phyloP scores from a whole-genome alignment of 64 coral and sea anemone genomes.

The Porites australiensis region DNA sequence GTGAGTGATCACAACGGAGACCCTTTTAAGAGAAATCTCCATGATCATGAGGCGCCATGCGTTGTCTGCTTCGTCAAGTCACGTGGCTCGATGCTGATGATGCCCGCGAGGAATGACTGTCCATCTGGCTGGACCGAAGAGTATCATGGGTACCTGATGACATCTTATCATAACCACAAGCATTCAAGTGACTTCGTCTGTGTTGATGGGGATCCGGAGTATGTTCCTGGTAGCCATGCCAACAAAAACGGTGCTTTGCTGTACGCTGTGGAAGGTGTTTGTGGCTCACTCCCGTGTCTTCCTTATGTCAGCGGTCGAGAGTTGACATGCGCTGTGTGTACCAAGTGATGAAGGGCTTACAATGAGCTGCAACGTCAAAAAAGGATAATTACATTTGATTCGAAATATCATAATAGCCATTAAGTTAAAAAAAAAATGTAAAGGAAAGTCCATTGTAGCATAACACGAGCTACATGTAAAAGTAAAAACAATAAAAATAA shows the following conservation, averaged over 20 bases:
- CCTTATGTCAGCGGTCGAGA: slow-evolving; percentile 13
- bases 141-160: slow-evolving; percentile 61
- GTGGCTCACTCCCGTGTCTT: slow-evolving; percentile 36
- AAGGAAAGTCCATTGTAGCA: too few relatives aligned
- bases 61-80: slow-evolving; percentile 50
- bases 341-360: too few relatives aligned
- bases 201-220: slow-evolving; percentile 49
- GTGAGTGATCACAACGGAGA: background rate
- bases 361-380: too few relatives aligned
- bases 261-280: slow-evolving; percentile 49
- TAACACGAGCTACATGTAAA: too few relatives aligned
- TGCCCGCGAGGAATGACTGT: slow-evolving; percentile 69
- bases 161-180: background rate
- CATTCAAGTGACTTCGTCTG: slow-evolving; percentile 51
- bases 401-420: too few relatives aligned
- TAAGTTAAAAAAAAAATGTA: too few relatives aligned
- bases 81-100: slow-evolving; percentile 51
- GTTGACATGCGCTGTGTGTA: slow-evolving; percentile 54
- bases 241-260: slow-evolving; percentile 36
- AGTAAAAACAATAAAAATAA: too few relatives aligned
- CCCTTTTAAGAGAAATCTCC: slow-evolving; percentile 13
- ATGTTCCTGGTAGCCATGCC: slow-evolving; percentile 13
- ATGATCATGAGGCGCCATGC: slow-evolving; percentile 21
- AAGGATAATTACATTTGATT: too few relatives aligned
- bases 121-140: slow-evolving; percentile 51